Base-by-base conservation (phyloP, 2,113 vertebrate species). In the Perccottus glenii region DNA sequence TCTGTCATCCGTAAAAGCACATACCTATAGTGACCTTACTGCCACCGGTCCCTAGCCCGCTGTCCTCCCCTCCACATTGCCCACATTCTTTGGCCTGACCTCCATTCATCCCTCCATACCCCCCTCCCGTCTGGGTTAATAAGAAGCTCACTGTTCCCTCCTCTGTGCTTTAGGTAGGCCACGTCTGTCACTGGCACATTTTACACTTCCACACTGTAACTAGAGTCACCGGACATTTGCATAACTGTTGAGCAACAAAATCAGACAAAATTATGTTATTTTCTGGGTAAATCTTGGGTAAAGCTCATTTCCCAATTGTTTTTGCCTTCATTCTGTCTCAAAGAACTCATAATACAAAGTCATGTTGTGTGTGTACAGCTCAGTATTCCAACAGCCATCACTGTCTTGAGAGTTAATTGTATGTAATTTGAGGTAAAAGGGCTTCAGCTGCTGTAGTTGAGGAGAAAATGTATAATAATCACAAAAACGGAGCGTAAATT, bases 41-140 rank as follows among this genome's bases (percentile, higher is more conserved):
- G 32, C 63, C 67, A 65, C 56, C 40, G 4, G 10, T 47, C 65
- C 45, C 60, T 36, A 33, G 52, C 73, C 45, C 63, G 19, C 48
- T 75, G 60, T 70, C 81, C 67, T 70, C 45, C 60, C 60, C 42
- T 61, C 68, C 44, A 67, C 90, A 91, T 93, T 85, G 70, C 77
- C 82, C 58, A 46, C 79, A 92, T 92, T 92, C 91, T 66, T 91
- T 87, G 61, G 76, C 46, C 69, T 82, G 88, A 89, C 84, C 87
- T 86, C 83, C 77, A 86, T 89, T 84, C 84, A 88, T 85, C 67
- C 68, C 67, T 72, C 75, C 62, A 42, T 61, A 35, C 70, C 52
- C 66, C 65, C 59, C 59, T 61, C 40, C 70, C 64, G 66, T 58
- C 84, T 78, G 61, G 32, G 65, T 81, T 88, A 77, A 89, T 89